A percentile compares a stretch with the other conserved stretches of the same genome.
Conservation (phyloP, 2,888 invertebrate genomes). For the Drosophila rubida region DNA sequence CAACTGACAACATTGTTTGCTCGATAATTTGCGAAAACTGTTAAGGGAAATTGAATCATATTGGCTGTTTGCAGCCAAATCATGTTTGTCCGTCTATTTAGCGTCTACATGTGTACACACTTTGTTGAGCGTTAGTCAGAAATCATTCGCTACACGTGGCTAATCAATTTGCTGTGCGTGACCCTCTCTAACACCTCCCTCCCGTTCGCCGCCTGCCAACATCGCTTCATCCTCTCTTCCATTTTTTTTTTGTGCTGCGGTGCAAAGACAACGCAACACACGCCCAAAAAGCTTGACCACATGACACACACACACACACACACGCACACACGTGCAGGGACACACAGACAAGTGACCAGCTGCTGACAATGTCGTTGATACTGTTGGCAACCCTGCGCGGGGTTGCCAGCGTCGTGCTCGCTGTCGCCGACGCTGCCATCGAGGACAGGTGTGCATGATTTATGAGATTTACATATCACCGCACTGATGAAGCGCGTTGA, state of each 20-base stretch:
- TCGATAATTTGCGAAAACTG: too few species aligned
- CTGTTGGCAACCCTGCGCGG: constrained; percentile 34
- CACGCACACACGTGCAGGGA: background rate
- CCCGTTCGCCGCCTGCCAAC: background rate
- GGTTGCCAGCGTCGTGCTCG: constrained; percentile 1
- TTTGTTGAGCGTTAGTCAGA: constrained; percentile 28
- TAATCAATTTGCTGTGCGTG: constrained; percentile 66
- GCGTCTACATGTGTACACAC: constrained; percentile 24
- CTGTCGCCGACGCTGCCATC: constrained; percentile 50
- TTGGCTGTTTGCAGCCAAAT: background rate
- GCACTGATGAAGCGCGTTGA: constrained; percentile 79
- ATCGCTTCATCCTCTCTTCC: background rate
- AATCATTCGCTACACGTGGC: constrained; percentile 58
- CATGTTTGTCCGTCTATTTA: constrained; percentile 4
- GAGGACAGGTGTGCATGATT: constrained; percentile 83
- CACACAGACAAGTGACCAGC: constrained; percentile 12
- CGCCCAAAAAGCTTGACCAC: constrained; percentile 58
- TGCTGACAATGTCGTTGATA: constrained; percentile 52
- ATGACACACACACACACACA: constrained; percentile 20
- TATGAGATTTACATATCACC: constrained; percentile 82
- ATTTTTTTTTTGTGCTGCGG: constrained; percentile 1
- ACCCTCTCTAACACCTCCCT: constrained; percentile 17
- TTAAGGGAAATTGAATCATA: background rate
- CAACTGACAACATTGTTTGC: too few species aligned
- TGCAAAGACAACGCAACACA: constrained; percentile 18